Evolutionary conservation across 2,888 invertebrate genomes (phyloP), one percentile per base, ranked within the genome.

Genomic region (Drosophila mercatorum): DNA sequence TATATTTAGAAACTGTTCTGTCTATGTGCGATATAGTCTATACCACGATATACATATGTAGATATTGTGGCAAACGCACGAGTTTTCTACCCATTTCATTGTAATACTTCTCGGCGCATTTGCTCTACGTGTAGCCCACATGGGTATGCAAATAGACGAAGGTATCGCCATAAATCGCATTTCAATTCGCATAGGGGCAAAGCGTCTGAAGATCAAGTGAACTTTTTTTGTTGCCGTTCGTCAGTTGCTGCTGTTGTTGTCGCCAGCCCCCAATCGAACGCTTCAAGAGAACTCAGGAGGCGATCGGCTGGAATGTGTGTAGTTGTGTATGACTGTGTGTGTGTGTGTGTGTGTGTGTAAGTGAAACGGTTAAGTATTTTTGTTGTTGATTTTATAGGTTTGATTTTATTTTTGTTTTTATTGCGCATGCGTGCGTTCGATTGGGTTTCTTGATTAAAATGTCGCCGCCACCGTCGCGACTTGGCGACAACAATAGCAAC

Each of bases 401-500:
- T 78, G 78, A 83, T 78, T 83, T 75, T 68, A 72, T 66, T 55
- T 75, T 75, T 76, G 72, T 79, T 88, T 90, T 91, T 90, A 91
- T 91, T 87, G 89, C 85, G 83, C 90, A 91, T 91, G 91, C 91
- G 91, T 91, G 91, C 88, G 89, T 87, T 89, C 91, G 91, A 91
- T 91, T 90, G 83, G 85, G 75, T 87, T 88, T 90, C 79, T 89
- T 90, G 90, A 90, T 90, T 90, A 90, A 90, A 90, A 85, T 86
- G 86, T 86, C 75, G 86, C 75, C 78, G 78, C 72, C 80, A 78
- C 69, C 75, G 78, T 73, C 66, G 78, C 64, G 81, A 72, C 75
- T 82, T 81, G 83, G 80, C 81, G 80, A 83, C 86, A 86, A 80
- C 75, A 67, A 68, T 68, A 68, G 58, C 47, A 28, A 47, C 49